A percentile compares a stretch with the other conserved stretches of the same genome.
phyloP scores from a whole-genome alignment of 2,113 vertebrate genomes.

The Thunnus thynnus region DNA sequence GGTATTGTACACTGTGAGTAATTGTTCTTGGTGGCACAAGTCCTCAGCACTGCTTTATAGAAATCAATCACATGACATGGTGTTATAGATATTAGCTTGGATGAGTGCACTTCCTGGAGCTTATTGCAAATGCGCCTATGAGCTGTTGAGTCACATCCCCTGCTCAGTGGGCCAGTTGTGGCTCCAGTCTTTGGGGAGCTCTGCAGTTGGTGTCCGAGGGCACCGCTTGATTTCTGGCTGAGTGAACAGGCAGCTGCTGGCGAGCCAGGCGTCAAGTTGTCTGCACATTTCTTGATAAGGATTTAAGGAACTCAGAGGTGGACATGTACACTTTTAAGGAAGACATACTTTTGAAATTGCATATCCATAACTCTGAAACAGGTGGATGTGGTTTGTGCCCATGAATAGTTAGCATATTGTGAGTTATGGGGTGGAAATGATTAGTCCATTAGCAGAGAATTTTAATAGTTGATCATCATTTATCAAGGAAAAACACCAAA shows the following conservation, averaged over 20 bases:
- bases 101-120: conserved; percentile 67
- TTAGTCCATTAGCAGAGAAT: too few species aligned
- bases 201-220: conserved; percentile 79
- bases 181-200: conserved; percentile 70
- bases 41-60: conserved; percentile 52
- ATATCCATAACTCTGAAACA: not conserved
- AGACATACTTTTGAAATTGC: not conserved
- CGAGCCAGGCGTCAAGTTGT: conserved; percentile 72
- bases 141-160: conserved; percentile 71
- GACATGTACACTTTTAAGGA: not conserved
- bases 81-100: conserved; percentile 60
- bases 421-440: not conserved
- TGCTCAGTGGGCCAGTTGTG: conserved; percentile 75
- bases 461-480: too few species aligned
- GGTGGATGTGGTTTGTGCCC: not conserved
- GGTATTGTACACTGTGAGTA: conserved; percentile 50
- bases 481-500: not conserved
- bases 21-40: conserved; percentile 65
- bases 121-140: conserved; percentile 53
- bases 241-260: conserved; percentile 81
- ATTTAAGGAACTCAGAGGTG: conserved; percentile 46
- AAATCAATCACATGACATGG: conserved; percentile 48
- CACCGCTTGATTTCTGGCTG: conserved; percentile 76
- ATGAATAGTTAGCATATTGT: too few species aligned
- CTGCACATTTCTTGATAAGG: conserved; percentile 66